A percentile compares a stretch with the other conserved stretches of the same genome.
phyloP scores from a whole-genome alignment of 2,113 vertebrate species.

The Poicephalus meyeri region DNA sequence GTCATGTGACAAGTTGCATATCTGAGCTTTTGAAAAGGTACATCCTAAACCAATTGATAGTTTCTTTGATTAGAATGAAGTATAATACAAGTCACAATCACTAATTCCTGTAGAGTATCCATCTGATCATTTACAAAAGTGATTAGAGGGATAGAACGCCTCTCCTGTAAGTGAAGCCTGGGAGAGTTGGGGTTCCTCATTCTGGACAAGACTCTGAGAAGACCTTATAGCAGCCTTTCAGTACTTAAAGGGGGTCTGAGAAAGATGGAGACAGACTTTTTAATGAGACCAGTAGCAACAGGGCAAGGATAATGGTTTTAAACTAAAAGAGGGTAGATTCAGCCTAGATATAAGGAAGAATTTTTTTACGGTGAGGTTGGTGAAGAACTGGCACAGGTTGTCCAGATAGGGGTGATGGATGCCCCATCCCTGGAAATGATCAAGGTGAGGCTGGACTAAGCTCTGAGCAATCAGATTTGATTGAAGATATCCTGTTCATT shows the following conservation, averaged over 20 bases:
- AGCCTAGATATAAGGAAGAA: background rate
- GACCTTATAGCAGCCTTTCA: background rate
- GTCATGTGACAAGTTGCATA: background rate
- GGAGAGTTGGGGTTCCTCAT: background rate
- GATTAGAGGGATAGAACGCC: background rate
- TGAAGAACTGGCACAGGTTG: background rate
- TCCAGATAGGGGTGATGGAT: background rate
- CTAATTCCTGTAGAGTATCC: background rate
- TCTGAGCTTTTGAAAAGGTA: background rate
- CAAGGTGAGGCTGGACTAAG: background rate
- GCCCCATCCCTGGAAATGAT: background rate
- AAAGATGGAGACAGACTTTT: background rate
- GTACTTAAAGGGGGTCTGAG: background rate
- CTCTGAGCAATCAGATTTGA: background rate
- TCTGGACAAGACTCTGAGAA: background rate
- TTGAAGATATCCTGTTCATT: background rate
- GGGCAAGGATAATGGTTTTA: background rate
- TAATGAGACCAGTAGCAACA: rapidly evolving
- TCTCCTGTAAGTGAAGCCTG: background rate
- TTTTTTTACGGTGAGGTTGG: background rate
- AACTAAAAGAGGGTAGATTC: background rate
- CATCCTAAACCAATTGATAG: background rate
- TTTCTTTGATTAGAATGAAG: background rate
- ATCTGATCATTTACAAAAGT: background rate
- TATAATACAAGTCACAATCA: background rate